These are phyloP conservation scores for Plectrocnemia conspersa DNA, from an alignment of 1,140 invertebrate genomes.

Conservation along the genomic window DNA sequence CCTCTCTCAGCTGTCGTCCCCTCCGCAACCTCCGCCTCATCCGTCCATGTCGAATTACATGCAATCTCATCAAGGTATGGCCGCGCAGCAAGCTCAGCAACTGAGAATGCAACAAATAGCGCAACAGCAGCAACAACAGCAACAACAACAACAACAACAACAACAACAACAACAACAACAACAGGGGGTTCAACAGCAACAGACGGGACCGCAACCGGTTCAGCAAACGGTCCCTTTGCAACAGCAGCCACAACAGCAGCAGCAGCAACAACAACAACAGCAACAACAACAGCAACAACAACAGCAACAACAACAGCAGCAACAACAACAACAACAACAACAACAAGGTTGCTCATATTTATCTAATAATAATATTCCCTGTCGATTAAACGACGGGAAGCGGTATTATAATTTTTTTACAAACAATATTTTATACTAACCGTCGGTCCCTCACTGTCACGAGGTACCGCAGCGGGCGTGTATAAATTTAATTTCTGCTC, in stretches of 20 bases:
- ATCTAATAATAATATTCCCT: no score
- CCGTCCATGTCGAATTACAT: conserved; percentile 21
- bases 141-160: conserved; percentile 26
- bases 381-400: no score
- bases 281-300: conserved; percentile 42
- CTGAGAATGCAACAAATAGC: conserved; percentile 41
- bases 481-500: no score
- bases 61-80: conserved; percentile 13
- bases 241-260: conserved; percentile 42
- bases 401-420: no score
- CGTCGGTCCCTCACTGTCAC: no score
- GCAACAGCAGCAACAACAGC: conserved; percentile 29
- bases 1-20: conserved; percentile 30
- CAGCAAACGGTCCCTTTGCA: conserved; percentile 37
- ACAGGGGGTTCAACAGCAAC: conserved; percentile 42
- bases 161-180: conserved; percentile 32
- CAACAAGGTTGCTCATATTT: no score
- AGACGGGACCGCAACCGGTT: conserved; percentile 42
- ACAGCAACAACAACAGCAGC: conserved; percentile 37
- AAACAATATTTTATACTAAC: no score
- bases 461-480: no score
- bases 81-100: conserved; percentile 42
- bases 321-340: conserved; percentile 31
- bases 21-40: conserved; percentile 27
- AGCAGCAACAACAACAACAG: conserved; percentile 42